Conservation (phyloP, 2,113 vertebrate genomes). For the Myrmecobius fasciatus region DNA sequence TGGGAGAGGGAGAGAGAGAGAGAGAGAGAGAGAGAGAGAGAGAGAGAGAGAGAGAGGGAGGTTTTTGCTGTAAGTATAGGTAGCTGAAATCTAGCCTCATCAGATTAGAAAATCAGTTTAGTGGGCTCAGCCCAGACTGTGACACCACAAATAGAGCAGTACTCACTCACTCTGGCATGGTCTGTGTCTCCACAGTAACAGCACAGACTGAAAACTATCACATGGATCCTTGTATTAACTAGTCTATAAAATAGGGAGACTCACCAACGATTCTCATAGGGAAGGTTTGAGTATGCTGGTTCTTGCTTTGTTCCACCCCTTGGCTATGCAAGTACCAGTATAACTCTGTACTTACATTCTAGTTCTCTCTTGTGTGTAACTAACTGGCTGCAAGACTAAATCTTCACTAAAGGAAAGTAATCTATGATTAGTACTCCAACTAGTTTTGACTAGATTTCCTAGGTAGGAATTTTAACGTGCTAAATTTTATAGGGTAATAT, state of each 20-base stretch:
- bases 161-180: conserved; percentile 60
- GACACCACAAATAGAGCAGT: conserved; percentile 66
- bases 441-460: conserved; percentile 69
- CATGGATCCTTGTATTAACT: conserved; percentile 47
- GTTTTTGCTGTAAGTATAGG: conserved; percentile 73
- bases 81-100: conserved; percentile 71
- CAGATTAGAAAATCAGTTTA: conserved; percentile 73
- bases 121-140: conserved; percentile 64
- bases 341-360: background rate
- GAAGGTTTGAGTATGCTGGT: background rate
- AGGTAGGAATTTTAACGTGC: conserved; percentile 79
- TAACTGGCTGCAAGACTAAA: background rate
- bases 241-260: conserved; percentile 50
- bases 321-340: background rate
- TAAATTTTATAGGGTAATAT: conserved; percentile 76
- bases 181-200: conserved; percentile 18
- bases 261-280: conserved; percentile 38
- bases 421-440: conserved; percentile 69
- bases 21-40: no score
- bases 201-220: conserved; percentile 70
- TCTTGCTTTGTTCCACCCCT: background rate
- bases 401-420: background rate
- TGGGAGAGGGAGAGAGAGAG: background rate
- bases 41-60: conserved; percentile 12
- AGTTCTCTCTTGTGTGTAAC: background rate